A percentile compares a stretch with the other conserved stretches of the same genome.
Evolutionary conservation across 2,888 invertebrate species (phyloP).

Genomic region (Mythimna lalbum): DNA sequence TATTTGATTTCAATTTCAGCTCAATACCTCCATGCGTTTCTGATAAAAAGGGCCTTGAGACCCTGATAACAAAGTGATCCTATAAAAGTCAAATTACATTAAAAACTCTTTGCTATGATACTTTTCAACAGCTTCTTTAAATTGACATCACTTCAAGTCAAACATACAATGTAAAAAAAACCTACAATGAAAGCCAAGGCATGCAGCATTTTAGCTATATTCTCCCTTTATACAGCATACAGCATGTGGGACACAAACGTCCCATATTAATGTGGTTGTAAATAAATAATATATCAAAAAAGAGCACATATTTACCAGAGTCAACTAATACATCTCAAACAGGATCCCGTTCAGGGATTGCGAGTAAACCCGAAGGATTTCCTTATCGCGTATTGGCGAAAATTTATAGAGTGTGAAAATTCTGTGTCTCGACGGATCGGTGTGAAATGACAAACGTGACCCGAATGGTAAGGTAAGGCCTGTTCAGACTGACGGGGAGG

Average conservation of each 20-base stretch:
- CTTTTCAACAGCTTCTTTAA: background rate
- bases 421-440: constrained; percentile 78
- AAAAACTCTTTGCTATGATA: too few relatives aligned
- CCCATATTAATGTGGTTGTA: background rate
- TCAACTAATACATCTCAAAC: constrained; percentile 69
- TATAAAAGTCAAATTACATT: too few relatives aligned
- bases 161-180: background rate
- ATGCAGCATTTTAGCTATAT: background rate
- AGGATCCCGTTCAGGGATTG: constrained; percentile 66
- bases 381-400: constrained; percentile 76
- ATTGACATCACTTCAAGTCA: too few relatives aligned
- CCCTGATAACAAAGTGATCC: too few relatives aligned
- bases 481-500: constrained; percentile 42
- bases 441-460: constrained; percentile 86
- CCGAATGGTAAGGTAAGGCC: constrained; percentile 66
- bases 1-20: too few relatives aligned
- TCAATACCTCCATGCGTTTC: too few relatives aligned
- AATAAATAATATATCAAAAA: constrained; percentile 56
- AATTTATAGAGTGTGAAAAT: constrained; percentile 88
- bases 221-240: background rate
- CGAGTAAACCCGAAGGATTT: constrained; percentile 75
- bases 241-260: background rate
- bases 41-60: too few relatives aligned
- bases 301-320: constrained; percentile 58
- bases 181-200: background rate